Conservation (phyloP, 37 sponge, comb jelly and placozoan genomes). For the Halichondria panicea region DNA sequence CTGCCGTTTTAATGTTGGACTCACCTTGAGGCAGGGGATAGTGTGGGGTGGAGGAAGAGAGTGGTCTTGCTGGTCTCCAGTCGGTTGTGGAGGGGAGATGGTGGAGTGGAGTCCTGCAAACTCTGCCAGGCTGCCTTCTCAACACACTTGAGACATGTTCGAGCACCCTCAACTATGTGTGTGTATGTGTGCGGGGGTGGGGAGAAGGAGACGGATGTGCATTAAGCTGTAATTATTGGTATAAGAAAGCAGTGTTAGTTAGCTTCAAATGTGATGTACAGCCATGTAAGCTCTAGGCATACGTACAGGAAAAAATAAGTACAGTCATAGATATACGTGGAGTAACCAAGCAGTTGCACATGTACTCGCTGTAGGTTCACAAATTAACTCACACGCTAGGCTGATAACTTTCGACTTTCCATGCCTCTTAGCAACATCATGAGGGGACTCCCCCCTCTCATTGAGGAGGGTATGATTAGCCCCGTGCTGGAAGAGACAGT, state of each 20-base stretch:
- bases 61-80: conserved; percentile 4
- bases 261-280: neutral
- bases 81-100: conserved; percentile 2
- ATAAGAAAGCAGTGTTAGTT: too few relatives aligned
- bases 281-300: neutral
- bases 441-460: conserved; percentile 25
- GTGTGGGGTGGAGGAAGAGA: conserved; percentile 9
- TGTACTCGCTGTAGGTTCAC: neutral
- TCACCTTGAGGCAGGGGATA: neutral
- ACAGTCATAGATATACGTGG: neutral
- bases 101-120: neutral
- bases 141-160: conserved; percentile 2
- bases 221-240: neutral
- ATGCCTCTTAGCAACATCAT: conserved; percentile 56
- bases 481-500: conserved; percentile 72
- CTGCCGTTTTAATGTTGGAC: too few relatives aligned
- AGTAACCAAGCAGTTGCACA: too few relatives aligned
- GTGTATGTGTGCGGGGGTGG: too few relatives aligned
- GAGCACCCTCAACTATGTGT: conserved; percentile 5
- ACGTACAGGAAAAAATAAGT: neutral
- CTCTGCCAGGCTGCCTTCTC: neutral
- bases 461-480: conserved; percentile 17
- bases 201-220: neutral
- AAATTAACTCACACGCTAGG: conserved; percentile 31
- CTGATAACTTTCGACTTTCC: conserved; percentile 45